Conservation (phyloP, 2,113 vertebrate genomes). For the Ailuropoda melanoleuca region DNA sequence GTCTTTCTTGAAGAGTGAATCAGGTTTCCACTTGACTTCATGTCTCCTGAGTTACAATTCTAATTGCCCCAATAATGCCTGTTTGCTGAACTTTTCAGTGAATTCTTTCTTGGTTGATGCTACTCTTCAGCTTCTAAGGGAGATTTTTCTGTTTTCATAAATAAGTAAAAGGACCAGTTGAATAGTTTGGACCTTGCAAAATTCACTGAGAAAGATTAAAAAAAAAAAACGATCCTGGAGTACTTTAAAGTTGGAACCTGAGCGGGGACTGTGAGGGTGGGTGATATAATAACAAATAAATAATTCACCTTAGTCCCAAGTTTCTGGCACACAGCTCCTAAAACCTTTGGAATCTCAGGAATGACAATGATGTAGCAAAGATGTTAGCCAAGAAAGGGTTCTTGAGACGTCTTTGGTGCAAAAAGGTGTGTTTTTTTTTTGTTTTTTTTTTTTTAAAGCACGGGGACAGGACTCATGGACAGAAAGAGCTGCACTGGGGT, state of each 20-base stretch:
- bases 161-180: background rate
- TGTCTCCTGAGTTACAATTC: background rate
- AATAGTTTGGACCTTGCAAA: background rate
- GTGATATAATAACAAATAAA: background rate
- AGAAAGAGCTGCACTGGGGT: background rate
- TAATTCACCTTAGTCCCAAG: background rate
- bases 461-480: background rate
- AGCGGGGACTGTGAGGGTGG: background rate
- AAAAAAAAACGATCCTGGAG: background rate
- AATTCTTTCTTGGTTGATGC: background rate
- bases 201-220: background rate
- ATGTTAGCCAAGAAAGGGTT: background rate
- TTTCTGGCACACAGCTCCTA: background rate
- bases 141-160: background rate
- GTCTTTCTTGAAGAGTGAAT: background rate
- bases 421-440: background rate
- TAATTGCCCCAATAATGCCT: background rate
- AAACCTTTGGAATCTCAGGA: background rate
- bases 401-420: background rate
- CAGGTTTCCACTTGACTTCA: background rate
- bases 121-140: background rate
- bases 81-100: background rate
- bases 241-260: background rate
- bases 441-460: background rate
- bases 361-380: background rate